Evolutionary conservation across 2,888 invertebrate species (phyloP).

Genomic region (Hoplodrina blanda): DNA sequence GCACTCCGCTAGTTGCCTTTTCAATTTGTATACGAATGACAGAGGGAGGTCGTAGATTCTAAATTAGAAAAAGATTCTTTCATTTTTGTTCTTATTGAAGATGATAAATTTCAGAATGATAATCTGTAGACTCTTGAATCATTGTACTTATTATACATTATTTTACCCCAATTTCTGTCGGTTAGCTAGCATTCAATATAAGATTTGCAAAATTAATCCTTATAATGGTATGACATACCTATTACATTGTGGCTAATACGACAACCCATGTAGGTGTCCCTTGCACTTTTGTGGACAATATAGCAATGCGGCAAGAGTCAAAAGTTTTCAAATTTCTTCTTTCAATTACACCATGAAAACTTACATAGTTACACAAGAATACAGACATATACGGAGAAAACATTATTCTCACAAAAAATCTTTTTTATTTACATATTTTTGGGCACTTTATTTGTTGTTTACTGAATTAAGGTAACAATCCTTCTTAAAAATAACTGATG

Average conservation of each 20-base stretch:
- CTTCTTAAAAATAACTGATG: too few species aligned
- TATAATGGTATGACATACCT: not conserved
- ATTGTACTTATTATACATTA: too few species aligned
- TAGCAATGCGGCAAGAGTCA: too few species aligned
- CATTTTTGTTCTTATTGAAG: not conserved
- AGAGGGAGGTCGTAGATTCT: constrained; percentile 12
- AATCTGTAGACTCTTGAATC: not conserved
- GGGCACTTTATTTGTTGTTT: too few species aligned
- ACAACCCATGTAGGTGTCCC: not conserved
- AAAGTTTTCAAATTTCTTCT: too few species aligned
- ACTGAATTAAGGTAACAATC: too few species aligned
- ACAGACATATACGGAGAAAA: too few species aligned
- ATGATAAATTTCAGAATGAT: not conserved
- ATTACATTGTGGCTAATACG: not conserved
- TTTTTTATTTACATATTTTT: too few species aligned
- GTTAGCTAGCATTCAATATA: not conserved
- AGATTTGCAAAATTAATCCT: not conserved
- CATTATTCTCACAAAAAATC: too few species aligned
- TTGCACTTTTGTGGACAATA: not conserved
- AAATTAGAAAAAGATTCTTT: constrained; percentile 34
- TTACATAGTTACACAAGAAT: too few species aligned
- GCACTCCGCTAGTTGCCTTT: constrained; percentile 59
- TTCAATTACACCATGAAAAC: too few species aligned
- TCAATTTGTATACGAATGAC: constrained; percentile 52
- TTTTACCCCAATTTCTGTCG: not conserved